Percentiles rank a stretch among this genome's conserved stretches.
These are phyloP conservation scores for Saccostrea glomerata DNA, from an alignment of 1,140 invertebrate species.

Conservation along the genomic window DNA sequence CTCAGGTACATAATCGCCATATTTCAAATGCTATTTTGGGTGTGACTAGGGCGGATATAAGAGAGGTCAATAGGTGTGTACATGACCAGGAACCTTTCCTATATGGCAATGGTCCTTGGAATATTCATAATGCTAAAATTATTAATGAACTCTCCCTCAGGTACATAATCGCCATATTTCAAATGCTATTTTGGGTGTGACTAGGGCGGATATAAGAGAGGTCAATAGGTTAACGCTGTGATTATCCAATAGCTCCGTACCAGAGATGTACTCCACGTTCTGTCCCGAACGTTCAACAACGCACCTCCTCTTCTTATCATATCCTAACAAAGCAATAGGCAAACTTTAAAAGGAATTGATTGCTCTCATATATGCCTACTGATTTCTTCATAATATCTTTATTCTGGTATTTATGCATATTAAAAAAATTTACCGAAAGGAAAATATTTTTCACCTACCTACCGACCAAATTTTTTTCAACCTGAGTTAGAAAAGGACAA, in stretches of 20 bases:
- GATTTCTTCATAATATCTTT: too few relatives aligned
- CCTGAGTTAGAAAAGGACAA: too few relatives aligned
- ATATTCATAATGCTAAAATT: too few relatives aligned
- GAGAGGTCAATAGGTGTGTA: conserved; percentile 84
- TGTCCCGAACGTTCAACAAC: conserved; percentile 88
- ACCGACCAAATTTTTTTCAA: too few relatives aligned
- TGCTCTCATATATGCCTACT: too few relatives aligned
- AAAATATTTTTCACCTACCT: too few relatives aligned
- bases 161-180: conserved; percentile 60
- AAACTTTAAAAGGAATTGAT: too few relatives aligned
- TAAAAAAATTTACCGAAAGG: too few relatives aligned
- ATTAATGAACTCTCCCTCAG: neutral
- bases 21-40: conserved; percentile 84
- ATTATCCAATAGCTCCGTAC: conserved; percentile 90
- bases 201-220: conserved; percentile 86
- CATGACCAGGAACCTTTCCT: too few relatives aligned
- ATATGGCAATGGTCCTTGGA: too few relatives aligned
- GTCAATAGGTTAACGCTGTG: conserved; percentile 93
- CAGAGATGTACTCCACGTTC: conserved; percentile 88
- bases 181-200: conserved; percentile 86
- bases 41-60: conserved; percentile 86
- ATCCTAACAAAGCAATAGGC: conserved; percentile 80
- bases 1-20: neutral
- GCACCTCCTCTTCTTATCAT: conserved; percentile 84
- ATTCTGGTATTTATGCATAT: too few relatives aligned